phyloP scores from a whole-genome alignment of 2,888 invertebrate genomes.

The Scaptomyza flava region DNA sequence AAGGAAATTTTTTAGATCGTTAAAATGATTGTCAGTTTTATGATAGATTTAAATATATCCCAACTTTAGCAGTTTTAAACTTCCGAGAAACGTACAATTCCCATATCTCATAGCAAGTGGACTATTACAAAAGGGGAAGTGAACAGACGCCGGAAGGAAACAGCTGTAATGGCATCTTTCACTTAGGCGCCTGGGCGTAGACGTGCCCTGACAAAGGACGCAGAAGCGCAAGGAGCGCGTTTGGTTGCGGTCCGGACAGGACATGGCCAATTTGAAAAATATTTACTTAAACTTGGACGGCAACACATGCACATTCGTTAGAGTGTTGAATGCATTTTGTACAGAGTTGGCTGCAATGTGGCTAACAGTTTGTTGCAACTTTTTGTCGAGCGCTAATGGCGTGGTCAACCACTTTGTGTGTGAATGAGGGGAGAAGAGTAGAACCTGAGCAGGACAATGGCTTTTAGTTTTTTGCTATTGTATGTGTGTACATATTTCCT shows the following conservation, averaged over 20 bases:
- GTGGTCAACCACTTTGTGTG: constrained; percentile 53
- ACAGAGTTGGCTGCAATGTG: constrained; percentile 43
- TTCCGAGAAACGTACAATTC: constrained; percentile 20
- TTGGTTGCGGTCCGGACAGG: constrained; percentile 52
- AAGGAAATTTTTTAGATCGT: not conserved
- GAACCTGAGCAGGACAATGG: constrained; percentile 24
- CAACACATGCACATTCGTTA: constrained; percentile 50
- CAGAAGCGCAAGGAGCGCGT: constrained; percentile 43
- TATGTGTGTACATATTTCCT: constrained; percentile 13
- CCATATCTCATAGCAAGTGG: constrained; percentile 21
- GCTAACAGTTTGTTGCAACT: constrained; percentile 65
- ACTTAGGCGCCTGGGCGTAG: constrained; percentile 46
- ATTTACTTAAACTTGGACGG: constrained; percentile 74
- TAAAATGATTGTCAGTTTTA: not conserved
- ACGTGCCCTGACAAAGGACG: constrained; percentile 42
- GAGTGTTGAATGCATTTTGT: constrained; percentile 51
- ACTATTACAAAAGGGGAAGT: constrained; percentile 41
- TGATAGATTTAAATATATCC: constrained; percentile 1
- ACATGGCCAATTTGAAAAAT: constrained; percentile 81
- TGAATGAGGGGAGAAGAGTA: not conserved
- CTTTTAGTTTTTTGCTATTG: not conserved
- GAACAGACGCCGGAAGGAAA: constrained; percentile 44
- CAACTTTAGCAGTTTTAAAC: constrained; percentile 32
- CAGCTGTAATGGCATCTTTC: constrained; percentile 65
- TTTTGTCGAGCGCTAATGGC: constrained; percentile 70